phyloP scores from a whole-genome alignment of 2,797 vertebrate genomes.

The Xerus rutilus region DNA sequence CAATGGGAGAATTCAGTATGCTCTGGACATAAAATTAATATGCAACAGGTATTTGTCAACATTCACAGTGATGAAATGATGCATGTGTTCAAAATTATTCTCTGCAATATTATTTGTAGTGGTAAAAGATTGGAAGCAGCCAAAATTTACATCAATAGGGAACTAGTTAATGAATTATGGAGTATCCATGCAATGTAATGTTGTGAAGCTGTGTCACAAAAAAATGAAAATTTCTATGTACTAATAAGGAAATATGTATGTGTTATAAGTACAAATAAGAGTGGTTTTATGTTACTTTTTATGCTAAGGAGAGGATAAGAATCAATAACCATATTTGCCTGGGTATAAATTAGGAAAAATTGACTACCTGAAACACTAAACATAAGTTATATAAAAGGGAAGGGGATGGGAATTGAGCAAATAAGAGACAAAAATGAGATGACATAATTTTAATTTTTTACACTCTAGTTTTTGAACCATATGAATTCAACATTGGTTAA shows the following conservation, averaged over 20 bases:
- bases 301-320: neutral
- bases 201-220: neutral
- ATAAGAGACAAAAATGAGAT: neutral
- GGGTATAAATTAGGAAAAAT: neutral
- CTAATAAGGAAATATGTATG: neutral
- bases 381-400: neutral
- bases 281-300: neutral
- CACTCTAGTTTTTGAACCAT: neutral
- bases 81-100: neutral
- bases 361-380: neutral
- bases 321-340: neutral
- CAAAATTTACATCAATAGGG: neutral
- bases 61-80: neutral
- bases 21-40: neutral
- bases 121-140: neutral
- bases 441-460: neutral
- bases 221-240: neutral
- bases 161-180: neutral
- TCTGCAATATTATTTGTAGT: conserved; percentile 16
- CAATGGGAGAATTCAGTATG: neutral
- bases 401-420: neutral
- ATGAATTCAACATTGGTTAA: neutral
- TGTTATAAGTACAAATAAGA: neutral
- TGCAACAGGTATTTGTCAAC: neutral
- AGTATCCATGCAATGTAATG: neutral